Conservation (phyloP, 2,888 invertebrate species). For the Lasioglossum oenotherae region DNA sequence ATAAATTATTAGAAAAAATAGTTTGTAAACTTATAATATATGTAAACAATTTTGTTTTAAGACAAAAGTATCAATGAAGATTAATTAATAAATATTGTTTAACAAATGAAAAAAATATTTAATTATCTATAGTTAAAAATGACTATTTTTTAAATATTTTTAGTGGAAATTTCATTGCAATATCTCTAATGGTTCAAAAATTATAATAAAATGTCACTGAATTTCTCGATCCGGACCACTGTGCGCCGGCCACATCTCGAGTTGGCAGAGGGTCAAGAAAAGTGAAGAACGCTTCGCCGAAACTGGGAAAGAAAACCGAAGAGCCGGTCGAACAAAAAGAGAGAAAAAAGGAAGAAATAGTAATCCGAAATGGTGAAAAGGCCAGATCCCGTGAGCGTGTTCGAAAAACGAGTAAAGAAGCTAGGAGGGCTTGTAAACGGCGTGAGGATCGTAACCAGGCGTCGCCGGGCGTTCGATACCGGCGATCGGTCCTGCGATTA, state of each 20-base stretch:
- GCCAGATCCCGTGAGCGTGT: not conserved
- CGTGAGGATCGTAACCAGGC: conserved; percentile 15
- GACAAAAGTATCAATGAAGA: too few relatives aligned
- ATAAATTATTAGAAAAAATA: too few relatives aligned
- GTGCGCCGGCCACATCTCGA: not conserved
- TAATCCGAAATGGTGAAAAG: not conserved
- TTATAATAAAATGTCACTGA: too few relatives aligned
- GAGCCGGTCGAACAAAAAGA: not conserved
- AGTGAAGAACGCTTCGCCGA: not conserved
- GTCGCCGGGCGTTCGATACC: conserved; percentile 15
- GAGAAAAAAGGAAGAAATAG: not conserved
- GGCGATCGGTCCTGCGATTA: conserved; percentile 25
- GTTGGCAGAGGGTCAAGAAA: not conserved
- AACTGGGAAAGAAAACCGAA: not conserved
- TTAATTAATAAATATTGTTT: too few relatives aligned
- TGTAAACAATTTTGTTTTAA: too few relatives aligned
- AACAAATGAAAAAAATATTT: too few relatives aligned
- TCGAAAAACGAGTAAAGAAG: not conserved
- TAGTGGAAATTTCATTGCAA: too few relatives aligned
- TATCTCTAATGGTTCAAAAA: too few relatives aligned
- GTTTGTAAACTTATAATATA: too few relatives aligned
- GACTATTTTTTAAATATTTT: too few relatives aligned
- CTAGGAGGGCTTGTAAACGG: conserved; percentile 1
- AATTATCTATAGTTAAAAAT: too few relatives aligned
- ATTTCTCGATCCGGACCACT: too few relatives aligned